phyloP scores from a whole-genome alignment of 1,140 invertebrate species.

The Drosophila kanapiae region DNA sequence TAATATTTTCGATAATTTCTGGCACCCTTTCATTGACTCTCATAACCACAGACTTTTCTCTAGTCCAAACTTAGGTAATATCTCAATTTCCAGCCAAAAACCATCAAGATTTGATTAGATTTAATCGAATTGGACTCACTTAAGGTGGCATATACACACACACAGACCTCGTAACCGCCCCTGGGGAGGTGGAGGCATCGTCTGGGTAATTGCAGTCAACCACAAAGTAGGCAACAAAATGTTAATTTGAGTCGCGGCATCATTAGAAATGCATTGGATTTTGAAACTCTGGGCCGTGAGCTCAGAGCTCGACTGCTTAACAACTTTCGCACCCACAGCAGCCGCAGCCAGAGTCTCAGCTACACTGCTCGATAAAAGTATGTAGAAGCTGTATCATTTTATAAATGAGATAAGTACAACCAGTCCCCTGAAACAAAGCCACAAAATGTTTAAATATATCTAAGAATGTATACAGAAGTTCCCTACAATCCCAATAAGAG shows the following conservation, averaged over 20 bases:
- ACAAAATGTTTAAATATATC: too few relatives aligned
- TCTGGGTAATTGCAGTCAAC: conserved; percentile 29
- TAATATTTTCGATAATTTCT: too few relatives aligned
- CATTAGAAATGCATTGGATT: conserved; percentile 68
- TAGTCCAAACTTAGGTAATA: not conserved
- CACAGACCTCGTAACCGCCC: not conserved
- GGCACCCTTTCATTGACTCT: too few relatives aligned
- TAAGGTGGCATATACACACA: not conserved
- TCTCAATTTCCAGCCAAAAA: not conserved
- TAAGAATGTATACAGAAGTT: too few relatives aligned
- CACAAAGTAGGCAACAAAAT: conserved; percentile 64
- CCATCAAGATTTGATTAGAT: not conserved
- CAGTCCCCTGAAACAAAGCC: too few relatives aligned
- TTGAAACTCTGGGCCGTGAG: conserved; percentile 30
- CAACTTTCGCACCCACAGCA: conserved; percentile 24
- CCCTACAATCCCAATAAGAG: too few relatives aligned
- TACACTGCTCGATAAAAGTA: not conserved
- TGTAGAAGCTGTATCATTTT: too few relatives aligned
- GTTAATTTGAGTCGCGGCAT: conserved; percentile 40
- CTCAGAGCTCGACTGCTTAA: conserved; percentile 13
- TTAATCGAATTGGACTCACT: not conserved
- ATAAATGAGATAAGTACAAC: too few relatives aligned
- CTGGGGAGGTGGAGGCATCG: conserved; percentile 11
- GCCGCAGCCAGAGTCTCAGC: not conserved
- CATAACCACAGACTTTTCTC: too few relatives aligned